Conservation (phyloP, 2,797 vertebrate species). For the Tenualosa ilisha region DNA sequence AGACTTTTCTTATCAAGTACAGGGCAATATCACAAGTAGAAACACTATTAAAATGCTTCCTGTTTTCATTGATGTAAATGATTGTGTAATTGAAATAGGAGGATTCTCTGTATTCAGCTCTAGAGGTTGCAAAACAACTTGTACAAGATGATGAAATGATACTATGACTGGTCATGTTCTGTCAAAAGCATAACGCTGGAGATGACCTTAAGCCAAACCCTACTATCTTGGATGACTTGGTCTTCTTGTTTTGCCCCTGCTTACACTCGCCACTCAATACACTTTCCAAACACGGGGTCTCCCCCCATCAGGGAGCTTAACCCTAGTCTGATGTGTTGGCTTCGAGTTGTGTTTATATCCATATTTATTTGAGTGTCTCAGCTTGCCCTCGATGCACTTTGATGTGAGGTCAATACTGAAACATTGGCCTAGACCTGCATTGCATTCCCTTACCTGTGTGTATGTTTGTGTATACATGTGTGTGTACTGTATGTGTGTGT, state of each 20-base stretch:
- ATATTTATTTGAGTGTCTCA: neutral
- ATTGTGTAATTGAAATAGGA: too few relatives aligned
- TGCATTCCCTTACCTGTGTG: neutral
- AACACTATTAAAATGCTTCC: too few relatives aligned
- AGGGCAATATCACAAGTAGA: neutral
- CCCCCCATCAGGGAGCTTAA: neutral
- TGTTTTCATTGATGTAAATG: too few relatives aligned
- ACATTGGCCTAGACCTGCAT: neutral
- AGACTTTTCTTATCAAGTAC: neutral
- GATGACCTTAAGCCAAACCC: neutral
- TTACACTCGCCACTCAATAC: neutral
- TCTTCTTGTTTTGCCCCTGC: neutral
- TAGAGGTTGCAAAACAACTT: too few relatives aligned
- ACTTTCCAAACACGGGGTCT: neutral
- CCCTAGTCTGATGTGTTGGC: neutral
- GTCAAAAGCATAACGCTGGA: too few relatives aligned
- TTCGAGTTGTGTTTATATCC: neutral
- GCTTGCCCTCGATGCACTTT: neutral
- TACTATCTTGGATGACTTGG: neutral
- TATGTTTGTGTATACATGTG: too few relatives aligned
- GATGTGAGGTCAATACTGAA: neutral
- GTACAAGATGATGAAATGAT: too few relatives aligned
- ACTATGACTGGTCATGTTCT: too few relatives aligned
- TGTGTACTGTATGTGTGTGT: neutral
- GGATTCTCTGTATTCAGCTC: too few relatives aligned